Evolutionary conservation across 2,888 invertebrate genomes (phyloP), one percentile per base, ranked within the genome.

Genomic region (Heliconius ethilla): DNA sequence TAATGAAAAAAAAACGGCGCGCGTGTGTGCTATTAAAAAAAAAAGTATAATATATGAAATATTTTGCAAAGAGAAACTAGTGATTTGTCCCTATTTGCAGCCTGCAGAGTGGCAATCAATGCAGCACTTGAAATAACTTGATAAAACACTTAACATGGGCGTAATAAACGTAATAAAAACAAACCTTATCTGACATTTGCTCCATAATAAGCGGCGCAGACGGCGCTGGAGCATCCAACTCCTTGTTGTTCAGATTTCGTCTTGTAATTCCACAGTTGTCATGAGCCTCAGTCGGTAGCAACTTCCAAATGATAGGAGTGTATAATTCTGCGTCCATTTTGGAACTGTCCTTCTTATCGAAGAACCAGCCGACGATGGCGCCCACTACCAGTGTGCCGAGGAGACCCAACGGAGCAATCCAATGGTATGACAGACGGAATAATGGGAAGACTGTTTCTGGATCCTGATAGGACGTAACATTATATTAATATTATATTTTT

Each of bases 361-460:
- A 90, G 29, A 89, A 81, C 86, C 87, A 92, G 4, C 94, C 94
- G n/a, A 96, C 96, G 25, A 96, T 83, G 3, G 96, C 92, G 0
- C 97, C 98, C 0, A 97, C 96, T 0, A 95, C 77, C 29, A 97
- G 85, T 0, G 97, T 97, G 0, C 96, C 95, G 0, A 95, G 74
- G 0, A 97, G 94, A 0, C 97, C 97, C 75, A 97, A 92, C 0
- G 97, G 96, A 63, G 97, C 96, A 79, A 97, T 96, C 97, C 97
- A 97, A 87, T 97, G 96, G 89, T 97, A 98, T 0, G 97, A 97
- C 69, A 98, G 86, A 15, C 97, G 96, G 90, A 97, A 97, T 22
- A 97, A 87, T 0, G 97, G 96, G 88, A 97, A 97, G 70, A 96
- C 94, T 59, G 88, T 85, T 82, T 89, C 89, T 7, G 95, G 92